Conservation (phyloP, 1,140 invertebrate genomes). For the Acyrthosiphon pisum region DNA sequence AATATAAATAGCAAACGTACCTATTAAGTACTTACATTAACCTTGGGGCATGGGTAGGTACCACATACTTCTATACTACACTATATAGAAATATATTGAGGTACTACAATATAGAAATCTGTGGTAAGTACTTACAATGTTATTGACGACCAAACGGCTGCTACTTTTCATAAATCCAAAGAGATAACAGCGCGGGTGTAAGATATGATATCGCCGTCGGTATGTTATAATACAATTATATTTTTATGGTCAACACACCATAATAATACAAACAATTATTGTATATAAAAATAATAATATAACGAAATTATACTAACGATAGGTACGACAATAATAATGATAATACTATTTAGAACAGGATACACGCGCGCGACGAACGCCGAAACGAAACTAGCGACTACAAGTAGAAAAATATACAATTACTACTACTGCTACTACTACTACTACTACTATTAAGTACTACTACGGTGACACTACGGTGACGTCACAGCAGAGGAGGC, state of each 20-base stretch:
- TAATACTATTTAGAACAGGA: background rate
- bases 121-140: background rate
- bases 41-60: too few relatives aligned
- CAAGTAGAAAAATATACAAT: background rate
- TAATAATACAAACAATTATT: background rate
- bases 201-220: background rate
- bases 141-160: background rate
- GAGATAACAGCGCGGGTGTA: background rate
- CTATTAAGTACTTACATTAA: too few relatives aligned
- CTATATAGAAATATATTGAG: too few relatives aligned
- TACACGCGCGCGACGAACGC: conserved; percentile 29
- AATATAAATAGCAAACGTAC: too few relatives aligned
- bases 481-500: background rate
- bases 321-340: background rate
- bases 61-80: too few relatives aligned
- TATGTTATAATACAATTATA: background rate
- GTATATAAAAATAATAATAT: background rate
- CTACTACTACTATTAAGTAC: background rate
- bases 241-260: background rate
- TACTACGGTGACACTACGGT: too few relatives aligned
- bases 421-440: background rate
- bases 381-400: conserved; percentile 19
- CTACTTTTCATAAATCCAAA: background rate
- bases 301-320: background rate
- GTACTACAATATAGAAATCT: too few relatives aligned